These are phyloP conservation scores for Gastracanthus pulcherrimus DNA, from an alignment of 2,888 invertebrate genomes.

Conservation along the genomic window DNA sequence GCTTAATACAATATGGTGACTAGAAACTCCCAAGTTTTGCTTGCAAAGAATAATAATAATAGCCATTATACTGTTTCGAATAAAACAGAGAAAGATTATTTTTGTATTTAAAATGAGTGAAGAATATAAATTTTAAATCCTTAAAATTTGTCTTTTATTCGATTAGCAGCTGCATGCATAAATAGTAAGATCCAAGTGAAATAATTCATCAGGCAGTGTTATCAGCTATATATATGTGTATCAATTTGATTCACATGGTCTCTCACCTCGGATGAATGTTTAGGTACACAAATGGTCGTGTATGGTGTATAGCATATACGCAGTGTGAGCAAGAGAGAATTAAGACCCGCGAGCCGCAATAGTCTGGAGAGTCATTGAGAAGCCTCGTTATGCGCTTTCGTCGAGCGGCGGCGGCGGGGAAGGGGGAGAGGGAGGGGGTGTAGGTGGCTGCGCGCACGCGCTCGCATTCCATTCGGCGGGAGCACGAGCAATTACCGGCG, in stretches of 20 bases:
- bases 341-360: conserved; percentile 61
- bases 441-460: conserved; percentile 1
- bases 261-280: neutral
- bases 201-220: neutral
- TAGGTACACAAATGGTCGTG: too few species aligned
- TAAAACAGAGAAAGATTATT: neutral
- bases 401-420: neutral
- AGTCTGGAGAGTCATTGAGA: conserved; percentile 62
- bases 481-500: conserved; percentile 52
- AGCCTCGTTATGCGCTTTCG: conserved; percentile 55
- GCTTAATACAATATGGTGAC: conserved; percentile 15
- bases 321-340: conserved; percentile 59
- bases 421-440: too few species aligned
- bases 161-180: too few species aligned
- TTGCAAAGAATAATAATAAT: conserved; percentile 10
- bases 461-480: conserved; percentile 2
- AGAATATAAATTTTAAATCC: neutral
- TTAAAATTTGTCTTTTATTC: neutral
- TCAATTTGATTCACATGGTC: neutral
- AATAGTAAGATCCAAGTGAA: neutral
- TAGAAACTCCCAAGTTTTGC: conserved; percentile 14
- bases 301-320: neutral
- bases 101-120: neutral
- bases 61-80: neutral
- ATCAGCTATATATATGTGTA: neutral